Evolutionary conservation across 1,140 invertebrate species (phyloP), one percentile per base, ranked within the genome.

Genomic region (Wasmannia auropunctata): DNA sequence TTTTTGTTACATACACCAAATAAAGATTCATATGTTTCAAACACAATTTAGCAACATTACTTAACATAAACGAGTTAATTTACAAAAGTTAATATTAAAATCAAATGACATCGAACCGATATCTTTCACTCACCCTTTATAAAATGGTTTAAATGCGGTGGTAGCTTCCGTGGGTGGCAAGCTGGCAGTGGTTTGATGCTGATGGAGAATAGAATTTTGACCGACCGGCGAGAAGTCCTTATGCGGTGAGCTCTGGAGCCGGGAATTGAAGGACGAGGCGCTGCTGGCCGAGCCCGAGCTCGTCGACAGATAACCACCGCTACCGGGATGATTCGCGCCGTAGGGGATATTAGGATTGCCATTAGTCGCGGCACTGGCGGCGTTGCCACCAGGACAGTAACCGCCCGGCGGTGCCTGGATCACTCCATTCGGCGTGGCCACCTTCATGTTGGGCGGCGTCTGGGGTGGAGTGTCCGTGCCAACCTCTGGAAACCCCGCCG

Each of bases 381-480:
- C 67, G 91, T 93, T 94, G 94, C 95, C 94, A 95, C 92, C 93
- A 93, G 94, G 94, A 93, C 96, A 94, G 90, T 96, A 96, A 91
- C 95, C 95, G 93, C 95, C 94, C 93, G 95, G 95, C 93, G 96
- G 94, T 88, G 95, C 94, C 95, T 95, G 95, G 96, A 96, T 95
- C 90, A 97, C 94, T 94, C 96, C 92, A 95, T 96, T 93, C 92
- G 97, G 97, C 93, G 96, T 97, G 90, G 97, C 97, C 93, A 98
- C 96, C 94, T 98, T 98, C 97, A 98, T 98, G 95, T 98, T 98
- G 93, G 98, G 98, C 81, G 98, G 98, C 87, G 98, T 98, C 95
- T 98, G 98, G 37, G 98, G 98, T 88, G 98, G 98, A 86, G 98
- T 98, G 94, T 98, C 98, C 87, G 98, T 98, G 95, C 97, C 97